Evolutionary conservation across 2,888 invertebrate genomes (phyloP), one percentile per base, ranked within the genome.

Genomic region (Amiota mariae): DNA sequence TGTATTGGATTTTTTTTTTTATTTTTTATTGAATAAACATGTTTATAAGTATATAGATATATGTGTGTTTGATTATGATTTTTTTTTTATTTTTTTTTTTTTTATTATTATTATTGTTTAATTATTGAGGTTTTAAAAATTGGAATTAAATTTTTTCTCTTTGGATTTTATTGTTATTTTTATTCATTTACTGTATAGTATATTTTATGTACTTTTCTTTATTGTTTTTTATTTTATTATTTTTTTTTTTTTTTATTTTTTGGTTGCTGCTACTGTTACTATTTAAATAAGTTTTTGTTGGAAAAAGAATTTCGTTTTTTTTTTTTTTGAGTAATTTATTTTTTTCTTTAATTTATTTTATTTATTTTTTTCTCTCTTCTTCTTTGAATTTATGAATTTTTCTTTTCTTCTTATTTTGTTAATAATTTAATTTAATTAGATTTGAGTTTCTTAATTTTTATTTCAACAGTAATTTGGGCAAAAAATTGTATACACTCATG

Each of bases 141-240:
- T 59, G 59, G 59, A 15, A 18, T 59, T 59, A 59, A 59, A 8
- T 59, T 20, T 59, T 36, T 36, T 36, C 0, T 36, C 8, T 36
- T 6, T 24, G 24, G 36, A 6, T 36, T 36, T 36, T 0, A 36
- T 36, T 36, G 54, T 54, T 13, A 9, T 54, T 13, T n/a, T 54
- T 54, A 1, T 63, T 47, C 3, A 8, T 63, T 46, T n/a, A 47
- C 2, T 46, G 47, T 66, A 18, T 15, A 9, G 18, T 66, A 18
- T 66, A 48, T 46, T 9, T 2, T 59, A 59, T 18, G 15, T 48
- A 66, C 15, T 66, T 47, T 47, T 49, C 49, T 8, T 66, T 66
- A 63, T 49, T 48, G 48, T 66, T 49, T n/a, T 66, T 63, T n/a
- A 13, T 64, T 36, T 66, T 66, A 63, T 49, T 48, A 20, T 66